phyloP scores from a whole-genome alignment of 2,797 vertebrate genomes.

The Phataginus tetradactyla region DNA sequence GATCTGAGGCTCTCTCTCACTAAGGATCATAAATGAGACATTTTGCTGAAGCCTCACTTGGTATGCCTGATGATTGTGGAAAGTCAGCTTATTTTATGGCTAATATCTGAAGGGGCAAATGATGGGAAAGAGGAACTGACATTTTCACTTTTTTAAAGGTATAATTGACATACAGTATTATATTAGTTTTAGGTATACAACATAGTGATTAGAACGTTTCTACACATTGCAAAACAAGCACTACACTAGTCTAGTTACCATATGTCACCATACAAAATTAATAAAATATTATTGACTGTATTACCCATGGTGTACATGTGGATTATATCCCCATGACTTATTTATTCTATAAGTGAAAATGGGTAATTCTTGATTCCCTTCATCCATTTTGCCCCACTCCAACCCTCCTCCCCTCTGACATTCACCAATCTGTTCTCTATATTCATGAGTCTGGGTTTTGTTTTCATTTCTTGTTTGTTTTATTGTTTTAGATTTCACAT shows the following conservation, averaged over 20 bases:
- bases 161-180: background rate
- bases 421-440: background rate
- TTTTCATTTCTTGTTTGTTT: background rate
- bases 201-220: background rate
- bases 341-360: background rate
- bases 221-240: background rate
- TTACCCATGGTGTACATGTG: background rate
- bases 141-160: background rate
- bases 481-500: background rate
- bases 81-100: background rate
- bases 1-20: constrained; percentile 13
- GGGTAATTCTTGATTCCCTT: background rate
- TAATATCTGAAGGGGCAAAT: background rate
- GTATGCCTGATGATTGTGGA: background rate
- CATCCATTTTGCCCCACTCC: background rate
- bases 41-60: constrained; percentile 56
- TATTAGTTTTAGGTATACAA: background rate
- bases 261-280: background rate
- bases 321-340: background rate
- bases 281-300: background rate
- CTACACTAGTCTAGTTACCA: background rate
- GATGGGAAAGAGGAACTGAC: background rate
- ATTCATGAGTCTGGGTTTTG: background rate
- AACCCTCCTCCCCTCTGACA: background rate
- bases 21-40: constrained; percentile 36